Evolutionary conservation across 2,888 invertebrate genomes (phyloP).

Genomic region (Drosophila nr. perissopoda): DNA sequence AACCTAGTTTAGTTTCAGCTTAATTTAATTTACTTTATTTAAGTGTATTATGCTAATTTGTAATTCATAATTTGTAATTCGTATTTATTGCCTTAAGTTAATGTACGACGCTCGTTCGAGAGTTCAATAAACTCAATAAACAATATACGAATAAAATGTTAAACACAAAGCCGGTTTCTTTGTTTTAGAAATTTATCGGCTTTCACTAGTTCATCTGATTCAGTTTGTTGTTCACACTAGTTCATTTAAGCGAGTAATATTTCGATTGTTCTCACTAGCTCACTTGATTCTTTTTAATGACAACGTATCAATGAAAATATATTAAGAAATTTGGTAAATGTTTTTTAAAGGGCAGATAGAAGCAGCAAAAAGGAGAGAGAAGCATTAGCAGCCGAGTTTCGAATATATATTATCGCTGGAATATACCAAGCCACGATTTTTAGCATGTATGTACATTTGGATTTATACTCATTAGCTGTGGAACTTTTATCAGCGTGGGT

Average conservation of each 20-base stretch:
- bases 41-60: not conserved
- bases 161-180: conserved; percentile 63
- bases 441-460: not conserved
- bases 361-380: not conserved
- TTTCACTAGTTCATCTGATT: not conserved
- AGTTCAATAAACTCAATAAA: conserved; percentile 77
- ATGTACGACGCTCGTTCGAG: conserved; percentile 48
- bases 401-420: not conserved
- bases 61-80: conserved; percentile 39
- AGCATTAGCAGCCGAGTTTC: not conserved
- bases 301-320: too few relatives aligned
- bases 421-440: not conserved
- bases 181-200: not conserved
- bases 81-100: conserved; percentile 72
- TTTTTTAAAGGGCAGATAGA: not conserved
- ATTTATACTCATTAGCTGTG: too few relatives aligned
- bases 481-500: too few relatives aligned
- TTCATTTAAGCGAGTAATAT: not conserved
- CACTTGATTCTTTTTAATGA: too few relatives aligned
- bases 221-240: not conserved
- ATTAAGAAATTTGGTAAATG: too few relatives aligned
- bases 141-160: conserved; percentile 14
- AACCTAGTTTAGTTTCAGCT: conserved; percentile 78
- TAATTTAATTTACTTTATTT: conserved; percentile 6
- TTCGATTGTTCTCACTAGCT: too few relatives aligned